Percentiles rank a stretch among this genome's conserved stretches.
phyloP scores from a whole-genome alignment of 2,113 vertebrate species.

The Excalfactoria chinensis region DNA sequence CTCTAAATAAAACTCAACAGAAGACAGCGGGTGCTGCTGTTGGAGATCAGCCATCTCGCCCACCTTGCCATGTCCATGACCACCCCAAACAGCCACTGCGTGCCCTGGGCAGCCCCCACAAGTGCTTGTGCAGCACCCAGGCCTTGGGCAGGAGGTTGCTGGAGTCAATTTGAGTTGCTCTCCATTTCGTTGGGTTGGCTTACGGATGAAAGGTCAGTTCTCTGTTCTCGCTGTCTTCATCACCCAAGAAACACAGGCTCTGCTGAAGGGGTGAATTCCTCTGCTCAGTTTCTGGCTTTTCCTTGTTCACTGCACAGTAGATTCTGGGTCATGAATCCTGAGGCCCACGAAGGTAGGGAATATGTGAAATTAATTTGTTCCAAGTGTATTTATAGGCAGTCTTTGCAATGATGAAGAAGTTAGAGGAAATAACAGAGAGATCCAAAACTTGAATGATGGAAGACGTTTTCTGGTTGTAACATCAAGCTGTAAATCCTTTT shows the following conservation, averaged over 20 bases:
- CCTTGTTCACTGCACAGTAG: neutral
- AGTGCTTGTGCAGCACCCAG: neutral
- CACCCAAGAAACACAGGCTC: neutral
- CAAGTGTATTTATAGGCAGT: neutral
- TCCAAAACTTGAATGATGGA: conserved; percentile 48
- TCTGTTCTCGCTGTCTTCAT: rapidly evolving
- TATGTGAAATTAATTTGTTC: neutral
- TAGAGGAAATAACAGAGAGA: neutral
- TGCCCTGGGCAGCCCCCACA: too few species aligned
- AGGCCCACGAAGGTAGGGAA: neutral
- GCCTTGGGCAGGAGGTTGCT: neutral
- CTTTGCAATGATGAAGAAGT: neutral
- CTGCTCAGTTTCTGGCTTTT: neutral
- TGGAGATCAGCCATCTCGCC: neutral
- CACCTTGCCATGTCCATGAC: rapidly evolving
- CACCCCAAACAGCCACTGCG: neutral
- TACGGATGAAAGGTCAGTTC: neutral
- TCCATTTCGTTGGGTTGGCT: neutral
- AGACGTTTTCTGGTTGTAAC: neutral
- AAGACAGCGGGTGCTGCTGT: neutral
- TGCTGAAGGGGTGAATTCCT: neutral
- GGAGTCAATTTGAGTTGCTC: neutral
- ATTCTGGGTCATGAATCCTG: conserved; percentile 3
- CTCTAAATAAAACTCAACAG: conserved; percentile 45
- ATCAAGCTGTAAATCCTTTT: neutral